phyloP scores from a whole-genome alignment of 2,113 vertebrate genomes.

The Chloropsis cyanopogon region DNA sequence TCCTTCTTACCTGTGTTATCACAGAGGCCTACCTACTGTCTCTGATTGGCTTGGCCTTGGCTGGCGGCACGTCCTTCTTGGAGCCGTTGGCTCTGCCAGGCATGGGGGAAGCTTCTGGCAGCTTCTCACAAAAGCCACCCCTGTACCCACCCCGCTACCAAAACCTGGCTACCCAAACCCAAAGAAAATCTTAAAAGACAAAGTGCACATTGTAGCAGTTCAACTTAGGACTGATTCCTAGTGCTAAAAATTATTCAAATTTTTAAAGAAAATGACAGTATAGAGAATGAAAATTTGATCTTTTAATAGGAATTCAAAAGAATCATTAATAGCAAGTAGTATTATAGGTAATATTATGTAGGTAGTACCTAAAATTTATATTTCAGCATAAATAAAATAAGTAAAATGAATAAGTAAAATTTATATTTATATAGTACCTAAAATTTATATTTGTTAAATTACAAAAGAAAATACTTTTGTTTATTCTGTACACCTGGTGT shows the following conservation, averaged over 20 bases:
- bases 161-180: background rate
- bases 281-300: background rate
- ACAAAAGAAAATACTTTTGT: background rate
- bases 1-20: background rate
- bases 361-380: background rate
- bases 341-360: background rate
- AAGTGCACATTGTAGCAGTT: background rate
- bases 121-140: background rate
- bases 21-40: background rate
- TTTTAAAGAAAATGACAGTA: background rate
- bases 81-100: background rate
- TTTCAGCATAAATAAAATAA: too few relatives aligned
- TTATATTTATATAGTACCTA: background rate
- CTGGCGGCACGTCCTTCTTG: rapidly evolving
- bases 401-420: too few relatives aligned
- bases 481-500: background rate
- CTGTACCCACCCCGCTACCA: rapidly evolving
- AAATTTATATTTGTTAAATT: background rate
- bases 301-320: background rate
- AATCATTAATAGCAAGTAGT: background rate
- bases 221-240: background rate
- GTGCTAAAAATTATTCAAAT: background rate
- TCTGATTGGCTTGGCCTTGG: background rate
- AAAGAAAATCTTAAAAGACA: background rate
- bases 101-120: background rate